Conservation (phyloP, 2,888 invertebrate species). For the Nomada fucata region DNA sequence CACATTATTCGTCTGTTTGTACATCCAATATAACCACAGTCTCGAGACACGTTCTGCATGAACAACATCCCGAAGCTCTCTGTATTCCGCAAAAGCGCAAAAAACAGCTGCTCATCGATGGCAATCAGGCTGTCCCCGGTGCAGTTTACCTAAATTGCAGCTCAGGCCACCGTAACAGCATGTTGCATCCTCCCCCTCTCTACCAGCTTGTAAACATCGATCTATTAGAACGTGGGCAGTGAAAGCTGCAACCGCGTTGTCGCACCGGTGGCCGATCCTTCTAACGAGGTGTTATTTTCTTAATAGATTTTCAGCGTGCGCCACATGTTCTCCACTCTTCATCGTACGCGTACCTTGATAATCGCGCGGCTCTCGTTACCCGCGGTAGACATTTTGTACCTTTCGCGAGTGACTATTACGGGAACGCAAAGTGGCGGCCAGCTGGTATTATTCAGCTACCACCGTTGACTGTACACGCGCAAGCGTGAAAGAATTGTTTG, state of each 20-base stretch:
- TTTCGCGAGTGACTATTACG: neutral
- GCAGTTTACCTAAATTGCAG: constrained; percentile 57
- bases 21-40: neutral
- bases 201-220: constrained; percentile 61
- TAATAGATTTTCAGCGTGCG: constrained; percentile 61
- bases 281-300: constrained; percentile 64
- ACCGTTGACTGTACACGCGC: neutral
- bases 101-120: constrained; percentile 11
- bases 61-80: neutral
- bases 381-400: neutral
- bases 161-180: constrained; percentile 36
- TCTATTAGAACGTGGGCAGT: constrained; percentile 59
- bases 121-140: constrained; percentile 32
- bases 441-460: too few species aligned
- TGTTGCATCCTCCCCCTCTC: constrained; percentile 19
- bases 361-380: too few species aligned
- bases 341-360: neutral
- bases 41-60: neutral
- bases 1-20: too few species aligned
- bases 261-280: constrained; percentile 47
- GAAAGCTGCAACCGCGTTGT: constrained; percentile 44
- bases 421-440: too few species aligned
- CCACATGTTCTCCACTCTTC: neutral
- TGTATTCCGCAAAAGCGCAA: neutral
- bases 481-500: neutral